phyloP scores from a whole-genome alignment of 2,888 invertebrate genomes.

The Dorcus hopei region DNA sequence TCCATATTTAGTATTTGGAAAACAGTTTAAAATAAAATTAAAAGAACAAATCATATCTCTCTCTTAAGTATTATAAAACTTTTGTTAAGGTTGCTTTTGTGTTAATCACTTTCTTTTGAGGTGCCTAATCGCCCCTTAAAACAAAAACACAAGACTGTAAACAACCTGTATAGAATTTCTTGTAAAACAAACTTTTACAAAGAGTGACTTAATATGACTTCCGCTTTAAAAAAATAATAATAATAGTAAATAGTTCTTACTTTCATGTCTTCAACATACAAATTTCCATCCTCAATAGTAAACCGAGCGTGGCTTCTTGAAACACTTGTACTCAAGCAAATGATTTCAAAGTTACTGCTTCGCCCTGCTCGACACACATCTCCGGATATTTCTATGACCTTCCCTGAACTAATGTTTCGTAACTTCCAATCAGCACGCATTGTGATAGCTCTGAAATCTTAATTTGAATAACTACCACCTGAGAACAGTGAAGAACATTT shows the following conservation, averaged over 20 bases:
- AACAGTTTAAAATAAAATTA: too few relatives aligned
- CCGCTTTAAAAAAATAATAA: neutral
- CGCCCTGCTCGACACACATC: conserved; percentile 16
- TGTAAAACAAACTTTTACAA: neutral
- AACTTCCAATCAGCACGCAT: conserved; percentile 6
- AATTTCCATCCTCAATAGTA: conserved; percentile 9
- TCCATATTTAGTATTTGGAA: too few relatives aligned
- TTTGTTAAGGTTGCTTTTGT: too few relatives aligned
- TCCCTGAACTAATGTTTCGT: conserved; percentile 7
- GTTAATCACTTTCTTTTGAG: too few relatives aligned
- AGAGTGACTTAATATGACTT: too few relatives aligned
- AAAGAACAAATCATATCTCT: too few relatives aligned
- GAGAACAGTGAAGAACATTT: too few relatives aligned
- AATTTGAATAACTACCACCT: too few relatives aligned
- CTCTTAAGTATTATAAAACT: too few relatives aligned
- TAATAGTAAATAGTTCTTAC: conserved; percentile 16
- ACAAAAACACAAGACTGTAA: too few relatives aligned
- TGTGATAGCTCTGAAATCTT: neutral
- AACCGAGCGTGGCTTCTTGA: conserved; percentile 27
- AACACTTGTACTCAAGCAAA: conserved; percentile 16
- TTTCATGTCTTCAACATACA: conserved; percentile 21
- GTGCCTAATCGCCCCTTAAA: too few relatives aligned
- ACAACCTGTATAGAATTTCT: neutral
- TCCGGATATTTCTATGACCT: conserved; percentile 6
- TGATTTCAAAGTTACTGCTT: conserved; percentile 13